These are phyloP conservation scores for Crenichthys baileyi DNA, from an alignment of 2,797 vertebrate species.

Conservation along the genomic window DNA sequence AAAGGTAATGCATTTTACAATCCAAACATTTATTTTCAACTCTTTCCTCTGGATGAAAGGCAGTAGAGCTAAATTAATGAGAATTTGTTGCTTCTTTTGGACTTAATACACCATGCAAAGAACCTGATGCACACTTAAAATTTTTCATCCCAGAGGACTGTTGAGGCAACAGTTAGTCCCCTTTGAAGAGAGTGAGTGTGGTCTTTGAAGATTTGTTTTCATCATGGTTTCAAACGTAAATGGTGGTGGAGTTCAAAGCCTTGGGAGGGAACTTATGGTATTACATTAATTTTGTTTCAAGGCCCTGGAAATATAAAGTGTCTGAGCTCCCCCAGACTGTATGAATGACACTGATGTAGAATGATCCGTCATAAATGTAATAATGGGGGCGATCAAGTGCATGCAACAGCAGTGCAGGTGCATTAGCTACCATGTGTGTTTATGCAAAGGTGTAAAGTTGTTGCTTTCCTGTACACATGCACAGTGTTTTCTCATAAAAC, in stretches of 20 bases:
- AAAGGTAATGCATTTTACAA: constrained; percentile 43
- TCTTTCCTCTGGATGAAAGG: constrained; percentile 59
- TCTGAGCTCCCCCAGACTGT: constrained; percentile 22
- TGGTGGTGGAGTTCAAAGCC: constrained; percentile 80
- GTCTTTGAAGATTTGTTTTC: constrained; percentile 83
- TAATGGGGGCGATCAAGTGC: constrained; percentile 65
- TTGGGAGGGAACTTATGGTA: constrained; percentile 67
- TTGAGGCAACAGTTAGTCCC: constrained; percentile 67
- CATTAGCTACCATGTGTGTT: constrained; percentile 7
- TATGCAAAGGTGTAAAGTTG: constrained; percentile 6
- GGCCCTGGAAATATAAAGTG: constrained; percentile 63
- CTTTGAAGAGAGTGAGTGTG: constrained; percentile 78
- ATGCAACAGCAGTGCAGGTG: constrained; percentile 51
- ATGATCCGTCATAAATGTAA: constrained; percentile 57
- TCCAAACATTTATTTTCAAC: constrained; percentile 56
- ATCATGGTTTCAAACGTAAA: constrained; percentile 77
- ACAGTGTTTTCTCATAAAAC: constrained; percentile 38
- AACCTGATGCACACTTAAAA: constrained; percentile 73
- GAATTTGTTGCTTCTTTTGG: constrained; percentile 69
- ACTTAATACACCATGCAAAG: constrained; percentile 76
- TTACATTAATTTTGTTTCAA: constrained; percentile 75
- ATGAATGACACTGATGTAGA: constrained; percentile 37
- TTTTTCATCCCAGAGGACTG: constrained; percentile 68
- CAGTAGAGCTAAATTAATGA: constrained; percentile 62
- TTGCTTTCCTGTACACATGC: constrained; percentile 4